Evolutionary conservation across 2,888 invertebrate genomes (phyloP), one percentile per base, ranked within the genome.

Genomic region (Celastrina argiolus): DNA sequence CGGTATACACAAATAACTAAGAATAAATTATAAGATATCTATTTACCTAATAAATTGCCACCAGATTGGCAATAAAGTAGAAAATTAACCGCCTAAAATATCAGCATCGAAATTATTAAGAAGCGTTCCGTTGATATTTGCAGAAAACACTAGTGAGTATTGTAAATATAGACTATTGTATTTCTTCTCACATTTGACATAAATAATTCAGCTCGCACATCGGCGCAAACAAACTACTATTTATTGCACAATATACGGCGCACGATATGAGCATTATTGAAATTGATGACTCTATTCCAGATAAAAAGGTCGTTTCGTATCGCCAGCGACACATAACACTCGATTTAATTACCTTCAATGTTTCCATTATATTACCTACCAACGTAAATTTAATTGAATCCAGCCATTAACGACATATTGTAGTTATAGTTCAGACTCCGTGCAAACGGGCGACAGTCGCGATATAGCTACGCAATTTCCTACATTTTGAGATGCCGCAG

Each of bases 281-380:
- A 84, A 89, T 84, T 84, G 82, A 89, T 87, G 87, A 83, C 88
- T 86, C 81, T 85, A 88, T 84, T 76, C 75, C 71, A 81, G 88
- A 89, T 89, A 89, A 85, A 81, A 80, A 77, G 89, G 88, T 88
- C 85, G 86, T 76, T 74, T 72, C 81, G 80, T 87, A 89, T 87
- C 87, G 71, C 77, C 71, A 79, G 81, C 77, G 82, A 82, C 85
- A 85, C 81, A 83, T 86, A 84, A 86, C 80, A 83, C 76, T 84
- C 85, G 82, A 86, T 88, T 88, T 88, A 88, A 90, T 89, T 86
- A 85, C 78, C 69, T 73, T 85, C 79, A 87, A 87, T 87, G 86
- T 86, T 82, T 83, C 74, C 82, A 81, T 87, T 88, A 85, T 74
- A 56, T 63, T 70, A 71, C 67, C 67, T 70, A 71, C 69, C 69